These are phyloP conservation scores for Xestia c-nigrum DNA, from an alignment of 2,888 invertebrate genomes.

Conservation along the genomic window DNA sequence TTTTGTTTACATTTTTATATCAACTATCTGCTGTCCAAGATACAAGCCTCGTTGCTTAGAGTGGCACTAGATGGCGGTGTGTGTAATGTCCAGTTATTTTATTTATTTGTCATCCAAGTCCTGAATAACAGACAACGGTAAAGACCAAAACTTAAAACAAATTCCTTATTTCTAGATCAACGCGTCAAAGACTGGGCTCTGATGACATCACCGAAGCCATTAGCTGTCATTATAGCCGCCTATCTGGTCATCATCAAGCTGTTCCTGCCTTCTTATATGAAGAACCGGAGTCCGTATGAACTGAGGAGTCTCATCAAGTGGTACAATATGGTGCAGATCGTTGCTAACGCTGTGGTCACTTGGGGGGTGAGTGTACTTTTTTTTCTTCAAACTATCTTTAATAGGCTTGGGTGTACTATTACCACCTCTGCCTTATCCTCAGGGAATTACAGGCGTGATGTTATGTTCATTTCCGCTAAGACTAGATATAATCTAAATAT, in stretches of 20 bases:
- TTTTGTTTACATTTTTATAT: too few species aligned
- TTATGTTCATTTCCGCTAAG: too few species aligned
- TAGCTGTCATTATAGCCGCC: conserved; percentile 85
- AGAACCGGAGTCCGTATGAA: conserved; percentile 91
- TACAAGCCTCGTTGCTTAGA: too few species aligned
- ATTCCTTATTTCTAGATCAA: conserved; percentile 82
- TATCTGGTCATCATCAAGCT: conserved; percentile 91
- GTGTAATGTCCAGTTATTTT: too few species aligned
- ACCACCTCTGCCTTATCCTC: too few species aligned
- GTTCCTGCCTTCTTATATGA: conserved; percentile 93
- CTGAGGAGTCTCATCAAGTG: conserved; percentile 92
- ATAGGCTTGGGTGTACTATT: too few species aligned
- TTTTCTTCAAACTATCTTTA: too few species aligned
- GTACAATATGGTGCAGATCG: conserved; percentile 96
- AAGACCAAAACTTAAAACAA: not conserved
- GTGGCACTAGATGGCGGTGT: too few species aligned
- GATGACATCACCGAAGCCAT: conserved; percentile 91
- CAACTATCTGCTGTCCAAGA: too few species aligned
- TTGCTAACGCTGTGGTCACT: conserved; percentile 92
- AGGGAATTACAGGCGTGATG: too few species aligned
- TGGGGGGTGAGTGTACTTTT: conserved; percentile 91
- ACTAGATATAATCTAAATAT: not conserved
- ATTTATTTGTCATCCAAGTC: too few species aligned
- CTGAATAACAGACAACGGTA: not conserved
- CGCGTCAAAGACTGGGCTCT: conserved; percentile 92